Percentiles rank a stretch among this genome's conserved stretches.
These are phyloP conservation scores for Pelusios castaneus DNA, from an alignment of 2,113 vertebrate species.

Conservation along the genomic window DNA sequence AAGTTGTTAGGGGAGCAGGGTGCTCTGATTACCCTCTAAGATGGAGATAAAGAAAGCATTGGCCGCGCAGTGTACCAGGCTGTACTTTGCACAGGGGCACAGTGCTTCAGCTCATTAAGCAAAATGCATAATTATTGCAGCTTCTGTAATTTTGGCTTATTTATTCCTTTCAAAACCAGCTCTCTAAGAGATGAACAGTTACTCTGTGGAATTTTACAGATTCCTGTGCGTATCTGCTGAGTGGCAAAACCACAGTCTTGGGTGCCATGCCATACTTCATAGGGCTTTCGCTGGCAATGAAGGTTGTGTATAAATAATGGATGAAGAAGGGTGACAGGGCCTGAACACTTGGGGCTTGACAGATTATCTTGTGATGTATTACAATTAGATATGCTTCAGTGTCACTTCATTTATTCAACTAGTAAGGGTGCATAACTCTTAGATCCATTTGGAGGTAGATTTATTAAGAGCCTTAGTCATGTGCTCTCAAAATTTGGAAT, in stretches of 20 bases:
- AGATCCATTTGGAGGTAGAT: slow-evolving; percentile 72
- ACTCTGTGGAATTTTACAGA: not conserved
- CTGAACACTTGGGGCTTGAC: slow-evolving; percentile 73
- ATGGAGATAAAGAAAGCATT: slow-evolving; percentile 22
- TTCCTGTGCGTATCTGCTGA: slow-evolving; percentile 41
- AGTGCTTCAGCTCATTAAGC: not conserved
- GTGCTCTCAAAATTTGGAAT: slow-evolving; percentile 71
- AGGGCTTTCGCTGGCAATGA: slow-evolving; percentile 65
- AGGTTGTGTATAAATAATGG: slow-evolving; percentile 78
- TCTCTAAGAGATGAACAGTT: not conserved
- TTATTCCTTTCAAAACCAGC: not conserved
- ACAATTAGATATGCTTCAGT: slow-evolving; percentile 77
- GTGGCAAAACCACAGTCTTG: slow-evolving; percentile 27
- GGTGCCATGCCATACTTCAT: slow-evolving; percentile 47
- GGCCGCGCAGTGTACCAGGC: not conserved
- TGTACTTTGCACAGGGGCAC: not conserved
- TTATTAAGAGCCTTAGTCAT: slow-evolving; percentile 69
- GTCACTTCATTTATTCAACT: slow-evolving; percentile 80
- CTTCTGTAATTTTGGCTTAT: not conserved
- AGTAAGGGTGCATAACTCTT: slow-evolving; percentile 67
- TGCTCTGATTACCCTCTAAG: not conserved
- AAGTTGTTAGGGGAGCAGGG: not conserved
- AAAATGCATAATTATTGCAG: not conserved
- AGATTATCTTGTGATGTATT: slow-evolving; percentile 79
- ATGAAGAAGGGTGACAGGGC: slow-evolving; percentile 70